Conservation (phyloP, 2,113 vertebrate genomes). For the Ellobius talpinus region DNA sequence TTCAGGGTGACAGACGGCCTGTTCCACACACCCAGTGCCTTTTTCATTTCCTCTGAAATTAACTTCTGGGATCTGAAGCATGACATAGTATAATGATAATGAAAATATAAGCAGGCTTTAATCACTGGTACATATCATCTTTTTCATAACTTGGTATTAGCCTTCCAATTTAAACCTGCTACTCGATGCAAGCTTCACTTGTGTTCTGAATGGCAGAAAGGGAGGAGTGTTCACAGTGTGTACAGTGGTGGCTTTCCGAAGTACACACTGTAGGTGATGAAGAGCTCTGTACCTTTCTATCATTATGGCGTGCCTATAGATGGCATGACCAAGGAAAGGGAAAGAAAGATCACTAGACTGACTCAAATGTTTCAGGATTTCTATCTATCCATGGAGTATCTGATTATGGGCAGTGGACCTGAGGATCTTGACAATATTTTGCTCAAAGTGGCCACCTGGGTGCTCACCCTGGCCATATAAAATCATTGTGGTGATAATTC, state of each 20-base stretch:
- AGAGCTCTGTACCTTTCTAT: not conserved
- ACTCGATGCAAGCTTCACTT: not conserved
- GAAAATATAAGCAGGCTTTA: not conserved
- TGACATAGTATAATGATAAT: not conserved
- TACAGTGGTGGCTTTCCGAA: not conserved
- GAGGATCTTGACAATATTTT: not conserved
- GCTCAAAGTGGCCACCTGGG: not conserved
- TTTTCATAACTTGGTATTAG: not conserved
- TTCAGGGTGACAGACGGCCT: not conserved
- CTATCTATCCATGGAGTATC: accelerated
- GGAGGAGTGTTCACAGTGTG: not conserved
- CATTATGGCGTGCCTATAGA: not conserved
- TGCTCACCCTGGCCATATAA: not conserved
- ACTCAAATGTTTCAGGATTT: not conserved
- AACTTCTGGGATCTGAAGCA: not conserved
- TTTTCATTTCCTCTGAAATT: not conserved
- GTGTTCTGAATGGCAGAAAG: not conserved
- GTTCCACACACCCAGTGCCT: not conserved
- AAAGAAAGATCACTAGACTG: not conserved
- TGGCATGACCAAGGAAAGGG: not conserved
- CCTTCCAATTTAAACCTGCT: not conserved
- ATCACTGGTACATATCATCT: not conserved
- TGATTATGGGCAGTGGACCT: not conserved
- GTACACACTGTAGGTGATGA: not conserved
- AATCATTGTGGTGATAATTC: not conserved